Evolutionary conservation across 2,888 invertebrate genomes (phyloP).

Genomic region (Cantharis rufa): DNA sequence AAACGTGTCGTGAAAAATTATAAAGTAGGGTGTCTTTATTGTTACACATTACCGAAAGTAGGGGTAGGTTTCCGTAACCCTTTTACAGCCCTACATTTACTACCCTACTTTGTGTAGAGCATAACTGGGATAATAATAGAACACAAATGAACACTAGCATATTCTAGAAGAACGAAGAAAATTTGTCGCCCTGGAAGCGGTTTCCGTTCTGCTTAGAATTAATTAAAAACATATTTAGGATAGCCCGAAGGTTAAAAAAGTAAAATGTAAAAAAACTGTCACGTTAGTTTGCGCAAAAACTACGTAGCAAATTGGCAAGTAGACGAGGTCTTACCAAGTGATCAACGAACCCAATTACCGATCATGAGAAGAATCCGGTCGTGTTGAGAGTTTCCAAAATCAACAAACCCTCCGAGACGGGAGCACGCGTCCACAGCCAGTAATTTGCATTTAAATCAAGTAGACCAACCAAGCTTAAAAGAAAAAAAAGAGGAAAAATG

Average conservation of each 20-base stretch:
- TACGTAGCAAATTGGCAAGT: background rate
- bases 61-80: constrained; percentile 20
- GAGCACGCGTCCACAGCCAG: constrained; percentile 40
- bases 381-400: background rate
- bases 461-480: constrained; percentile 28
- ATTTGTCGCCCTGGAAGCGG: background rate
- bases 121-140: constrained; percentile 18
- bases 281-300: background rate
- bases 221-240: background rate
- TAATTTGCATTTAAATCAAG: constrained; percentile 50
- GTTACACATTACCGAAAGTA: constrained; percentile 15
- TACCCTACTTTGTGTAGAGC: constrained; percentile 21
- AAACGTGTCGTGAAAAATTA: constrained; percentile 4
- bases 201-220: background rate
- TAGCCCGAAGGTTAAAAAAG: background rate
- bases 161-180: background rate
- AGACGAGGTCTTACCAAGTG: background rate
- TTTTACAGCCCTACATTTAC: constrained; percentile 25
- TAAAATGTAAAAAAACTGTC: background rate
- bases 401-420: background rate
- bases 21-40: constrained; percentile 24
- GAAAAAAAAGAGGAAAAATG: constrained; percentile 23
- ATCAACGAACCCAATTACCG: background rate
- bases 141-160: constrained; percentile 20
- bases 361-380: background rate